Conservation (phyloP, 2,797 vertebrate genomes). For the Diceros bicornis region DNA sequence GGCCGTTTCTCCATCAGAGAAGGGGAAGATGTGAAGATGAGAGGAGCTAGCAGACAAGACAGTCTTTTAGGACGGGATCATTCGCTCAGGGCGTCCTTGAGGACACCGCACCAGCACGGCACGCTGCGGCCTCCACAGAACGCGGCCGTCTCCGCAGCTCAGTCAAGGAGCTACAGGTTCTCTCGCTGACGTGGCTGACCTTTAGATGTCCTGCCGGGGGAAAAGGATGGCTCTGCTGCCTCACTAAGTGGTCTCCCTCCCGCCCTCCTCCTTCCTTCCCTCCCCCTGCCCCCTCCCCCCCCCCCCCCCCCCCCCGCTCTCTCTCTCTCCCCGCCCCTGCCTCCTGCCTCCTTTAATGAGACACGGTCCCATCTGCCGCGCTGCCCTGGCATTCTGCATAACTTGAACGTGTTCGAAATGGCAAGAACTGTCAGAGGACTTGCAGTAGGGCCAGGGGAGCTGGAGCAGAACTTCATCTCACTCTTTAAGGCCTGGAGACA, state of each 20-base stretch:
- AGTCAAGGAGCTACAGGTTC: rapidly evolving
- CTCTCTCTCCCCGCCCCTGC: rapidly evolving
- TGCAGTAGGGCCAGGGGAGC: neutral
- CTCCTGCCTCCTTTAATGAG: too few species aligned
- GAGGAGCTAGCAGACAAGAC: rapidly evolving
- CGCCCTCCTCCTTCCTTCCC: rapidly evolving
- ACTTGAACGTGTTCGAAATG: rapidly evolving
- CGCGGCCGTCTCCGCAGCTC: rapidly evolving
- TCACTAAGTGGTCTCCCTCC: rapidly evolving
- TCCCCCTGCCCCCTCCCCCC: too few species aligned
- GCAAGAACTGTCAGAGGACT: neutral
- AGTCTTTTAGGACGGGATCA: rapidly evolving
- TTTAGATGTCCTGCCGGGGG: neutral
- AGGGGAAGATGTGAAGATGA: rapidly evolving
- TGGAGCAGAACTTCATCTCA: neutral
- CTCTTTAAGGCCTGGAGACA: neutral
- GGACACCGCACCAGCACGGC: neutral
- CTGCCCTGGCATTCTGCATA: rapidly evolving
- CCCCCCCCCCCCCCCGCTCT: too few species aligned
- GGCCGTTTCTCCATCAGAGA: neutral
- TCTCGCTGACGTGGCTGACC: rapidly evolving
- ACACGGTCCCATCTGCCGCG: rapidly evolving
- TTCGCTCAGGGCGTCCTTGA: rapidly evolving
- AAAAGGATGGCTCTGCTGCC: neutral
- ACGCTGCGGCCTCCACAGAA: rapidly evolving